These are phyloP conservation scores for Chelon labrosus DNA, from an alignment of 2,797 vertebrate species.

Conservation along the genomic window DNA sequence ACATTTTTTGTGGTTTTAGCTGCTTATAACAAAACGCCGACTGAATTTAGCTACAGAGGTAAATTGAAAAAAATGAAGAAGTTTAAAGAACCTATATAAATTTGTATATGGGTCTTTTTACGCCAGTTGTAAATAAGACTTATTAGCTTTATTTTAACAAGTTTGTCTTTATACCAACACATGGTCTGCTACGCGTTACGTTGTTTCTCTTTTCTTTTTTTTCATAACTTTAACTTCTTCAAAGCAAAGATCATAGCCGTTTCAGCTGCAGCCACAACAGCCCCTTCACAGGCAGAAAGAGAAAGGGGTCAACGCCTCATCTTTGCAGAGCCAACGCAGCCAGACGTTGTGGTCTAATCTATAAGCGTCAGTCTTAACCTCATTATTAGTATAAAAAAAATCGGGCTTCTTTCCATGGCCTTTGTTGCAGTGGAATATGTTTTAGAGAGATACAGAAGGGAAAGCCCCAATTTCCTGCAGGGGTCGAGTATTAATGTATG, in stretches of 20 bases:
- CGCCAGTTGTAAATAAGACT: too few relatives aligned
- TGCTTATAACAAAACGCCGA: too few relatives aligned
- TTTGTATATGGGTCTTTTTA: too few relatives aligned
- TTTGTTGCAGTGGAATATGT: constrained; percentile 77
- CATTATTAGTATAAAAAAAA: constrained; percentile 79
- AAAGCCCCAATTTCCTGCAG: constrained; percentile 70
- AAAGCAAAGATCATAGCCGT: constrained; percentile 35
- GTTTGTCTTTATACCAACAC: too few relatives aligned
- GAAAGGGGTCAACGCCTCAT: constrained; percentile 64
- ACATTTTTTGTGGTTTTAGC: too few relatives aligned
- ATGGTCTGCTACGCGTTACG: too few relatives aligned
- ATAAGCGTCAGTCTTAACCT: constrained; percentile 76
- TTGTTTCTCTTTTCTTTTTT: too few relatives aligned
- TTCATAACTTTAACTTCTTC: neutral
- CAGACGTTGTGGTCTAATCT: constrained; percentile 76
- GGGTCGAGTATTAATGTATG: constrained; percentile 68
- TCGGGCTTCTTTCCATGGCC: constrained; percentile 69
- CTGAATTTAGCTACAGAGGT: too few relatives aligned
- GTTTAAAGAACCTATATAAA: too few relatives aligned
- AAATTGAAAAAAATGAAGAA: too few relatives aligned
- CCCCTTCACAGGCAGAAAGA: constrained; percentile 44
- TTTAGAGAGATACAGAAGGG: constrained; percentile 76
- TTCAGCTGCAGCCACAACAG: constrained; percentile 56
- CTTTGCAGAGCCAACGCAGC: constrained; percentile 58
- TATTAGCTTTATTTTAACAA: too few relatives aligned